A percentile compares a stretch with the other conserved stretches of the same genome.
These are phyloP conservation scores for Trachymyrmex septentrionalis DNA, from an alignment of 1,140 invertebrate genomes.

Conservation along the genomic window DNA sequence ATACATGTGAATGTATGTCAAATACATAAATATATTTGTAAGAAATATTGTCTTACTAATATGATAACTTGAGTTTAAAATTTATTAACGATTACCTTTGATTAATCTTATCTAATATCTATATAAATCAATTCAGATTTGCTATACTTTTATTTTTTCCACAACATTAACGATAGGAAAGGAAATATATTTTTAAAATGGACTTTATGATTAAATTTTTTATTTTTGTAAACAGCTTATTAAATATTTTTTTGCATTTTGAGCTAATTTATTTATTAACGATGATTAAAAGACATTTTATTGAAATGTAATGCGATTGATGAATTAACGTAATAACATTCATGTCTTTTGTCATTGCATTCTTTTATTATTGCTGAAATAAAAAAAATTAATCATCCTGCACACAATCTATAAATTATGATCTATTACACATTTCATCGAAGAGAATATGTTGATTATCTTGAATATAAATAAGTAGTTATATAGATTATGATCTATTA, in stretches of 20 bases:
- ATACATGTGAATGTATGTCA: not conserved
- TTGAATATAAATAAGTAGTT: constrained; percentile 15
- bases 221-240: not conserved
- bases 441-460: not conserved
- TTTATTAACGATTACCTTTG: not conserved
- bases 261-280: not conserved
- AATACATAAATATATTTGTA: not conserved
- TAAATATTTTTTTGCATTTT: not conserved
- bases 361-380: not conserved
- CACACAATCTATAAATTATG: not conserved
- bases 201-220: not conserved
- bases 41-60: not conserved
- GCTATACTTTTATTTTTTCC: not conserved
- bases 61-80: not conserved
- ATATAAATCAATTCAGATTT: no score
- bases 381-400: not conserved
- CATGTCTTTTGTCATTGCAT: not conserved
- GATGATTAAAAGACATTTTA: not conserved
- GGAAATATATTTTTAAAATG: not conserved
- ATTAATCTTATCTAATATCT: not conserved
- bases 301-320: not conserved
- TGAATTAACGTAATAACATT: not conserved
- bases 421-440: not conserved
- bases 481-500: not conserved
- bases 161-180: not conserved